These are phyloP conservation scores for Chionis minor DNA, from an alignment of 2,113 vertebrate species.

Conservation along the genomic window DNA sequence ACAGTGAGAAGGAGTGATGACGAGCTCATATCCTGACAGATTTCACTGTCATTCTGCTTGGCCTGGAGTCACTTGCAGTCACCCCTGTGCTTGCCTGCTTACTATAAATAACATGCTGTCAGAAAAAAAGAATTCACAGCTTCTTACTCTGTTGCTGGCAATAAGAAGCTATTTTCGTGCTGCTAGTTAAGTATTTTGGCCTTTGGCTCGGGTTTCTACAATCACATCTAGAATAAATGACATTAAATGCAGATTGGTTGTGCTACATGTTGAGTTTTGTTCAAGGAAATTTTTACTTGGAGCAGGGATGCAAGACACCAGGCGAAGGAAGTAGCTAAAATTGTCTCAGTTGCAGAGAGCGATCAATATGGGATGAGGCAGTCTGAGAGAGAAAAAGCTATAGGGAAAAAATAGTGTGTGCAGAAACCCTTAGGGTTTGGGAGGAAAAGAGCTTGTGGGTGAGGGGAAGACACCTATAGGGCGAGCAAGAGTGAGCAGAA, in stretches of 20 bases:
- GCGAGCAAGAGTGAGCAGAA: neutral
- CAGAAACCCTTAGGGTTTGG: neutral
- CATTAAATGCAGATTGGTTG: neutral
- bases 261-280: neutral
- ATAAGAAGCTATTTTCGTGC: neutral
- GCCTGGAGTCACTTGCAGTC: neutral
- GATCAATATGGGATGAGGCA: neutral
- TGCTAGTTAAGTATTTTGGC: neutral
- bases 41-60: neutral
- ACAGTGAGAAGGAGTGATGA: neutral
- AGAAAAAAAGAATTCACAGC: neutral
- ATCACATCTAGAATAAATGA: neutral
- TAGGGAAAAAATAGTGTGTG: neutral
- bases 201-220: neutral
- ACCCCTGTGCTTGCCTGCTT: neutral
- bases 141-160: neutral
- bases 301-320: neutral
- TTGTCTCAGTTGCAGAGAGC: neutral
- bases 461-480: neutral
- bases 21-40: neutral
- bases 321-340: neutral
- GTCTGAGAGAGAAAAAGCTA: neutral
- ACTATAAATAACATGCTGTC: neutral
- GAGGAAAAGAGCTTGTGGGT: neutral
- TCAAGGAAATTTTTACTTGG: neutral